Percentiles rank a stretch among this genome's conserved stretches.
Evolutionary conservation across 2,797 vertebrate species (phyloP).

Genomic region (Avahi laniger): DNA sequence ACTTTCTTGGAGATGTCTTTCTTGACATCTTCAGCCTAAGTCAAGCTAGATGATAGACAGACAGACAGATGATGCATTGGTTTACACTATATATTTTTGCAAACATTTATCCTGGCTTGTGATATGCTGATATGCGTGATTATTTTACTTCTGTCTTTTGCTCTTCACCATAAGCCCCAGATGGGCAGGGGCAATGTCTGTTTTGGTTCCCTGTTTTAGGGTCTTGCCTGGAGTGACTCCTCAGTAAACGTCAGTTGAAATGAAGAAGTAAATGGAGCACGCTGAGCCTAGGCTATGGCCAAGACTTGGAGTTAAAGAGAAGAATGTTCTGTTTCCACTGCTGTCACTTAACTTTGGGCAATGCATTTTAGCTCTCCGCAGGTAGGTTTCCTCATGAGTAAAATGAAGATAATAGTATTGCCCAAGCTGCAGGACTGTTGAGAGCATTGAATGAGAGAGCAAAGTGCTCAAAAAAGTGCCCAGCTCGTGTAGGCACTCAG

Average conservation of each 20-base stretch:
- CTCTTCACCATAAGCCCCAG: background rate
- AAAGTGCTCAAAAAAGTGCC: background rate
- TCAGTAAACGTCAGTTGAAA: background rate
- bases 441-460: too few species aligned
- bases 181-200: background rate
- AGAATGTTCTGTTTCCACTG: background rate
- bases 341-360: background rate
- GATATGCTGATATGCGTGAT: background rate
- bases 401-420: background rate
- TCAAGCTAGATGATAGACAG: background rate
- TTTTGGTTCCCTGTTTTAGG: background rate
- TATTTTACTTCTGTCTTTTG: constrained; percentile 4
- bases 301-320: background rate
- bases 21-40: background rate
- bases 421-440: background rate
- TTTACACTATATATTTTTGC: constrained; percentile 26
- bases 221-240: background rate
- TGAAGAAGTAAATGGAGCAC: background rate
- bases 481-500: background rate
- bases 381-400: background rate
- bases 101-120: background rate
- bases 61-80: background rate
- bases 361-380: background rate
- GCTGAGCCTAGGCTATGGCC: background rate
- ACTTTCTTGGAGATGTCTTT: background rate